phyloP scores from a whole-genome alignment of 2,797 vertebrate species.

The Passerculus sandwichensis region DNA sequence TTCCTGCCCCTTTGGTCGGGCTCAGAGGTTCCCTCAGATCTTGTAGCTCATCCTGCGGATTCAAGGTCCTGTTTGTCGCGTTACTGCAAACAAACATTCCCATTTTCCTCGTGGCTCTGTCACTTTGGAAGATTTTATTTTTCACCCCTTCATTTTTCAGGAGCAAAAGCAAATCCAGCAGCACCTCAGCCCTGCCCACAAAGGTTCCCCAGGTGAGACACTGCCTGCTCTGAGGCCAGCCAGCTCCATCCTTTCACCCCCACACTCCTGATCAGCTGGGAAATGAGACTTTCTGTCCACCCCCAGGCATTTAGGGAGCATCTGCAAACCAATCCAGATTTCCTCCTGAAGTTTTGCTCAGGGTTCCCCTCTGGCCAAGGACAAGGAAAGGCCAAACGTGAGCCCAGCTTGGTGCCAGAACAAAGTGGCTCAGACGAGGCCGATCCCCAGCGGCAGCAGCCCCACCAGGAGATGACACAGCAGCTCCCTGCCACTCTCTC shows the following conservation, averaged over 20 bases:
- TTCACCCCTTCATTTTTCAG: background rate
- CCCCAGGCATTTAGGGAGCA: background rate
- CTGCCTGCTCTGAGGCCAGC: background rate
- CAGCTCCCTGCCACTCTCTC: constrained; percentile 7
- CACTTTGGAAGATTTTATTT: background rate
- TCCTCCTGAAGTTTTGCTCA: background rate
- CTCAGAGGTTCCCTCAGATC: background rate
- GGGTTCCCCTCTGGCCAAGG: background rate
- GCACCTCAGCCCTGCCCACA: background rate
- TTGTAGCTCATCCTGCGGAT: background rate
- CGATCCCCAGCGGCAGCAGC: background rate
- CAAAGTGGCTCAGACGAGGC: constrained; percentile 12
- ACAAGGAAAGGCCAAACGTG: background rate
- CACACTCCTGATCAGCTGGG: background rate
- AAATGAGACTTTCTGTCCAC: background rate
- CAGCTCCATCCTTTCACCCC: background rate
- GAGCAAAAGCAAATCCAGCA: background rate
- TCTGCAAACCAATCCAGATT: background rate
- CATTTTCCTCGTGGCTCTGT: background rate
- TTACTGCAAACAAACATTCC: background rate
- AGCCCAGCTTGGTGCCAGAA: constrained; percentile 24
- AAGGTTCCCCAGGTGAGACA: accelerated
- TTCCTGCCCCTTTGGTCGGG: background rate
- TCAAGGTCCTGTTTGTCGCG: background rate
- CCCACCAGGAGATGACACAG: constrained; percentile 1